Conservation (phyloP, 2,888 invertebrate species). For the Nomada lathburiana region DNA sequence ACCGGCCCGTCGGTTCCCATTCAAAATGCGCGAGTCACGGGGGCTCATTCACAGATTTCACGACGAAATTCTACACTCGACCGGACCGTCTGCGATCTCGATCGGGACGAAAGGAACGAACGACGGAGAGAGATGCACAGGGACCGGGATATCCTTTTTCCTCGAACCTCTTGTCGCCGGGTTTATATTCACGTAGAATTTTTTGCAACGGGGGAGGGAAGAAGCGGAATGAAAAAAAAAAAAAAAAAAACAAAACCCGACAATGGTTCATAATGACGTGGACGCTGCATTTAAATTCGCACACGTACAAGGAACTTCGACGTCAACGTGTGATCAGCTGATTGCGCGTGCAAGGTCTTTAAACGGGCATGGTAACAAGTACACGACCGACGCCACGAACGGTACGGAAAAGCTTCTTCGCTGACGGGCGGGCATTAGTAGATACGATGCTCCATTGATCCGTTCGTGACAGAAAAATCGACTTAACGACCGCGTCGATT, state of each 20-base stretch:
- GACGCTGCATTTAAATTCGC: slow-evolving; percentile 46
- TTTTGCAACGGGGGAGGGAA: background rate
- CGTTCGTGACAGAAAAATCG: slow-evolving; percentile 21
- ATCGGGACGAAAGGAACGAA: slow-evolving; percentile 50
- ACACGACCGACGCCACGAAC: background rate
- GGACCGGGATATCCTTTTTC: slow-evolving; percentile 32
- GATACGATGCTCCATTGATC: background rate
- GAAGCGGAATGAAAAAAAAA: too few species aligned
- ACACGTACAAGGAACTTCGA: slow-evolving; percentile 17
- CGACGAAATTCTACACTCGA: slow-evolving; percentile 71
- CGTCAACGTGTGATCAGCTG: slow-evolving; percentile 53
- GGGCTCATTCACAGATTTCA: slow-evolving; percentile 73
- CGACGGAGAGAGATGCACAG: slow-evolving; percentile 2
- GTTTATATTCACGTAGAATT: slow-evolving; percentile 36
- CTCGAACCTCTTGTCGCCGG: slow-evolving; percentile 36
- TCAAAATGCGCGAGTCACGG: slow-evolving; percentile 73
- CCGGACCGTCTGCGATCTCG: slow-evolving; percentile 70
- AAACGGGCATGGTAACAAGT: background rate
- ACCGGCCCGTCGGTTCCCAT: slow-evolving; percentile 70
- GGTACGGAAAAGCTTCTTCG: background rate
- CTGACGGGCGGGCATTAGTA: slow-evolving; percentile 3
- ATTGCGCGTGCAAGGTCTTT: slow-evolving; percentile 27
- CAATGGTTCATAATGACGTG: slow-evolving; percentile 27
- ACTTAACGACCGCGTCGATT: slow-evolving; percentile 40
- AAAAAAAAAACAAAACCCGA: background rate